Base-by-base conservation (phyloP, 2,888 invertebrate species). In the Mystacides longicornis region DNA sequence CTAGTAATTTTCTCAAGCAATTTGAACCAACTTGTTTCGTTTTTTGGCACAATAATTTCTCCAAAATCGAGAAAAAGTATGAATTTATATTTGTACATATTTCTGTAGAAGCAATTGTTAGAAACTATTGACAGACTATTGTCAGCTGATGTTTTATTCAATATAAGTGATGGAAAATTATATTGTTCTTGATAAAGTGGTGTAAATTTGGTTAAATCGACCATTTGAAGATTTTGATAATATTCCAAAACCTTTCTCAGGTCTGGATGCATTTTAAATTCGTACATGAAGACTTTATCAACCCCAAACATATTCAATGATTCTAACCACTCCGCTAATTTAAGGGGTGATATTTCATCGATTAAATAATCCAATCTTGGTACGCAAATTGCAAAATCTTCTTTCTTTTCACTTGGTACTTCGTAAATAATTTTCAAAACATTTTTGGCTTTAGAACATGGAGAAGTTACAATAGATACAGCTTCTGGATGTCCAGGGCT, bases 301-400 rank as follows among this genome's bases (percentile, higher is more conserved):
- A 93, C 94, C 3, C 95, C 96, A 49, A 96, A 76, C 37, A 93
- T 75, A 22, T 83, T 82, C 23, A 94, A 75, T 59, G 93, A 76
- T 70, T 95, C 94, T 64, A 96, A 87, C 96, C 96, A 96, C 71
- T 96, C 95, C 49, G 95, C 85, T 20, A 96, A 75, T 1, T 93
- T 81, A 19, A 31, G n/a, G 18, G 90, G 89, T 1, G 93, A 93
- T 1, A 93, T 73, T 70, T 95, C 95, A 66, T 92, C 91, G 72
- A 92, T 90, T 2, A 91, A 79, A 67, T 95, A 96, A 71, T 95
- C 94, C 53, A 96, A 75, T 0, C 95, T 95, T 70, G 94, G 94
- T 21, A 94, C 93, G 70, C 94, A 94, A 2, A 94, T 93, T 2
- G 93, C 93, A 68, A 94, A 93, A 11, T 83, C 83, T 21, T 87